Conservation (phyloP, 2,113 vertebrate species). For the Glareola pratincola region DNA sequence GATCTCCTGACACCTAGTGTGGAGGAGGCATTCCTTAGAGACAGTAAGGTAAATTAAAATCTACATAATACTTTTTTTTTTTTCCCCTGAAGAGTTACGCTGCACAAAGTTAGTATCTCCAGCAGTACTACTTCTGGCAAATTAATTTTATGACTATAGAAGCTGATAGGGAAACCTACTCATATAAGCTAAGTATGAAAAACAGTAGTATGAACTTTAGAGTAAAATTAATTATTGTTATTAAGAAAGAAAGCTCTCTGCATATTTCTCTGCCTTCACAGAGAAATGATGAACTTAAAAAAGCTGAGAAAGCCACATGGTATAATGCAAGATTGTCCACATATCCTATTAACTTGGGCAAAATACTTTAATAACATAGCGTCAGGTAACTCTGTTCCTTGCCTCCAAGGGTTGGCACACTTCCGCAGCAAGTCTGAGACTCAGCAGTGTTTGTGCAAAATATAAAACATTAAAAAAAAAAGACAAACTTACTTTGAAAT, state of each 20-base stretch:
- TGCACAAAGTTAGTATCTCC: background rate
- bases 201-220: background rate
- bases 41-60: background rate
- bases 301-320: background rate
- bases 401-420: background rate
- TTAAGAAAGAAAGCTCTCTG: background rate
- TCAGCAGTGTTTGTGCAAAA: background rate
- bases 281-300: background rate
- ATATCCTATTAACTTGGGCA: background rate
- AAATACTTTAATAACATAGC: background rate
- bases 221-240: background rate
- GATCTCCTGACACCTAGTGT: background rate
- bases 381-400: background rate
- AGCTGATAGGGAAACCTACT: background rate
- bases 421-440: background rate
- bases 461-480: background rate
- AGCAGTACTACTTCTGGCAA: background rate
- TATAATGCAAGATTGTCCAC: background rate
- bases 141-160: background rate
- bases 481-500: conserved; percentile 93
- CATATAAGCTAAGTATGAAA: background rate
- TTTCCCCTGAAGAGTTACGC: background rate
- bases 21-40: background rate
- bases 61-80: background rate
- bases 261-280: background rate